Base-by-base conservation (phyloP, 1,140 invertebrate species). In the Neodiprion virginianus region DNA sequence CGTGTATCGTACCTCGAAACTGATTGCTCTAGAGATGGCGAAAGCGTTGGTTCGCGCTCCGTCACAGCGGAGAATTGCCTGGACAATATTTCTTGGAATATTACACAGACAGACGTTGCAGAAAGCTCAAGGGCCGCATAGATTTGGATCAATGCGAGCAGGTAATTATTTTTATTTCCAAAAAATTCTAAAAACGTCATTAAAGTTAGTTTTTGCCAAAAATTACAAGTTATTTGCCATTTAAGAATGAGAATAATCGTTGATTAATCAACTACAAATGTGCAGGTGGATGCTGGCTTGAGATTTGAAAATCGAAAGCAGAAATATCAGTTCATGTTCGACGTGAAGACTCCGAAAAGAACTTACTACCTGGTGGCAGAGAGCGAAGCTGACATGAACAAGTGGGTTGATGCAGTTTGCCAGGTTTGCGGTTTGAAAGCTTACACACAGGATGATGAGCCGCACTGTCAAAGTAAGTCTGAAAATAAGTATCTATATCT, bases 61-160 rank as follows among this genome's bases (percentile, higher is more conserved):
- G 95, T 78, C 95, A 96, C 83, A 94, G 94, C 72, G 96, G 96
- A 76, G 95, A 97, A 83, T 92, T 98, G 78, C 97, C 97, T 71
- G 95, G 95, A 72, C 96, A 98, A 88, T 98, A 96, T 90, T 94
- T 96, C 83, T 90, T 99, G 74, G 96, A 97, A 83, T 99, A 99
- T 88, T 98, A 96, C 87, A 94, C 95, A 11, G 96, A 98, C 86
- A 92, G 93, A 82, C 92, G 93, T 79, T 95, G 95, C 83, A 92
- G 93, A 78, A 96, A 96, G 84, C 88, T 95, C 71, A 98, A 98
- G 88, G 97, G 97, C 76, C 92, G 93, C 76, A 98, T 99, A 76
- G 95, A 98, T 91, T 91, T 99, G 78, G 96, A 98, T 91, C 94
- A 97, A 84, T 98, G 97, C 89, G 96, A 98, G 89, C 96, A 98